Evolutionary conservation across 2,888 invertebrate species (phyloP), one percentile per base, ranked within the genome.

Genomic region (Eupithecia subfuscata): DNA sequence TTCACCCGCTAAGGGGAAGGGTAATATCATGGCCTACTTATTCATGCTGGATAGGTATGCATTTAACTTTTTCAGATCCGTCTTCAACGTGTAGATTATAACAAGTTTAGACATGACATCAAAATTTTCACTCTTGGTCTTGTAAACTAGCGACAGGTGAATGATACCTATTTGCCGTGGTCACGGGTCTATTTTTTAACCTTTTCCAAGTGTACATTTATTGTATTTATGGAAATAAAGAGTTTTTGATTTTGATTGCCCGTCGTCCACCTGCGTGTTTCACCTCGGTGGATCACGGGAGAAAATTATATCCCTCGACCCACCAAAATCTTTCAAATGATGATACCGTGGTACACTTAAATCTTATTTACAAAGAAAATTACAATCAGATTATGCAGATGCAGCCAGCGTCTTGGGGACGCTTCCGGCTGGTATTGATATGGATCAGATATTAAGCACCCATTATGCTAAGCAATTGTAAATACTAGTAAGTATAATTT

Each of bases 1-100:
- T 76, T 74, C 71, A 48, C 60, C 63, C 63, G 48, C 63, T 63
- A 69, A 60, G 52, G 63, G 56, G 40, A 69, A 56, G 69, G 64
- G 18, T 34, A 64, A 18, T 60, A 71, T 75, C 69, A 71, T 45
- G 30, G 80, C 75, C 34, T 3, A 34, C 64, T 76, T 68, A 74
- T 80, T 78, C 78, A 79, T 83, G 77, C 80, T 84, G 82, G 78
- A 73, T 76, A 78, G 82, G 82, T 81, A 84, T 79, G 22, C 52
- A 56, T 77, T 77, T 76, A 82, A 80, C 81, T 78, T 78, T 74
- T 79, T 69, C 48, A 76, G 74, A 73, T 72, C 76, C 75, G 75
- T 37, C 40, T 67, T 52, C 25, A 25, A 43, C 14, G 18, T 30
- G n/a, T 63, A 71, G 43, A 64, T 25, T n/a, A 12, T 30, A 64